A percentile compares a stretch with the other conserved stretches of the same genome.
These are phyloP conservation scores for Microtus richardsoni DNA, from an alignment of 2,113 vertebrate species.

Conservation along the genomic window DNA sequence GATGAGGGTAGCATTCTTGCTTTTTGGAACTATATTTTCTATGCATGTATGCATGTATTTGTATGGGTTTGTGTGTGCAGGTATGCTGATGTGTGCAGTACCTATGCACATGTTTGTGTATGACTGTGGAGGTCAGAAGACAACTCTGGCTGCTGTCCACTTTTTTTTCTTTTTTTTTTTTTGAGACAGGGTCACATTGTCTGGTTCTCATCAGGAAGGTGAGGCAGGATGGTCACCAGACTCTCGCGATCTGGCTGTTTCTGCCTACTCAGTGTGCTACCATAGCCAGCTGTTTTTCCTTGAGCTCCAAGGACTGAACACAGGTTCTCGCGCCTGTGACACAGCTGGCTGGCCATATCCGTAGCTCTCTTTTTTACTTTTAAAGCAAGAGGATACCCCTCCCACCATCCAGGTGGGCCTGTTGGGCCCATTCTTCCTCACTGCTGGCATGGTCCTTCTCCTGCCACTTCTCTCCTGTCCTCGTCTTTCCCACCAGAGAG, in stretches of 20 bases:
- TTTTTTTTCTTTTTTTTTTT: neutral
- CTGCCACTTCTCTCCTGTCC: neutral
- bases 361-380: neutral
- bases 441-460: neutral
- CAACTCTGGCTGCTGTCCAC: too few relatives aligned
- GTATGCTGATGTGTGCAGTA: neutral
- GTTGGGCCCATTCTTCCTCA: neutral
- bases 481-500: neutral
- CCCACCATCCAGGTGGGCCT: accelerated
- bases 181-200: neutral
- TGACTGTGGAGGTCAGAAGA: neutral
- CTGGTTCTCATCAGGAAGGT: too few relatives aligned
- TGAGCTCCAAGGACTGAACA: neutral
- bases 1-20: neutral
- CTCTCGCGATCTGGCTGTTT: too few relatives aligned
- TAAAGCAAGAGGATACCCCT: neutral
- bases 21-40: neutral
- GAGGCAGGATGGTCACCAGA: neutral
- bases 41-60: neutral
- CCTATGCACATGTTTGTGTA: neutral
- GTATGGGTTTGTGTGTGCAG: neutral
- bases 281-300: neutral
- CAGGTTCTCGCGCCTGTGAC: neutral
- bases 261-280: neutral
- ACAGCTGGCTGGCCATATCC: neutral